Conservation (phyloP, 2,113 vertebrate species). For the Caretta caretta region DNA sequence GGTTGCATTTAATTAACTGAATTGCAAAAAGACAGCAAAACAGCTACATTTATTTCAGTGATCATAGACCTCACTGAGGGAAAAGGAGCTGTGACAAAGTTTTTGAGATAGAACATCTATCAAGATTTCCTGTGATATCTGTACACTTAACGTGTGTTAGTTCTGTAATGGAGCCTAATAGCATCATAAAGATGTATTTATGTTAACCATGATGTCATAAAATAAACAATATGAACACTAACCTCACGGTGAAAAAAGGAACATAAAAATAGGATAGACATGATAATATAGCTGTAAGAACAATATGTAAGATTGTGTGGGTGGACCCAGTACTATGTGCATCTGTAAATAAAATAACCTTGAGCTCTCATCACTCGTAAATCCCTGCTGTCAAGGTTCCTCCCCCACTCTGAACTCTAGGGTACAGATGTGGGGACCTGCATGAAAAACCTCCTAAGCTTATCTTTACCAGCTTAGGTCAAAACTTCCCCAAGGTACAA, state of each 20-base stretch:
- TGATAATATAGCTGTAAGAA: not conserved
- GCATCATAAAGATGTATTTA: not conserved
- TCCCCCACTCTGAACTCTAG: no score
- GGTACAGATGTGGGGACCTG: no score
- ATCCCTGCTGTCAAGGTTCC: no score
- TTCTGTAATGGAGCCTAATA: not conserved
- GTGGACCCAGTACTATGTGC: not conserved
- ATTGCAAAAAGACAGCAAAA: not conserved
- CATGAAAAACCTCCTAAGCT: no score
- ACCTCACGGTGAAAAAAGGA: not conserved
- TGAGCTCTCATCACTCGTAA: not conserved
- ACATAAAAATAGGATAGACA: not conserved
- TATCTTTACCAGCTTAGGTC: no score
- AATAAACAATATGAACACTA: not conserved
- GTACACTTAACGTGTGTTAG: accelerated
- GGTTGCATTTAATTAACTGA: not conserved
- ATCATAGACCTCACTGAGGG: not conserved
- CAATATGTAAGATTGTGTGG: not conserved
- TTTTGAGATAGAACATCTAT: not conserved
- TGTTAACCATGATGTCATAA: not conserved
- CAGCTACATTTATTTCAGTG: not conserved
- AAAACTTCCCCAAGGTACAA: no score
- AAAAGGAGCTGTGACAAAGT: not conserved
- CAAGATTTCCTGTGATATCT: not conserved
- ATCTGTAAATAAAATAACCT: not conserved